Base-by-base conservation (phyloP, 2,113 vertebrate species). In the Clinocottus analis region DNA sequence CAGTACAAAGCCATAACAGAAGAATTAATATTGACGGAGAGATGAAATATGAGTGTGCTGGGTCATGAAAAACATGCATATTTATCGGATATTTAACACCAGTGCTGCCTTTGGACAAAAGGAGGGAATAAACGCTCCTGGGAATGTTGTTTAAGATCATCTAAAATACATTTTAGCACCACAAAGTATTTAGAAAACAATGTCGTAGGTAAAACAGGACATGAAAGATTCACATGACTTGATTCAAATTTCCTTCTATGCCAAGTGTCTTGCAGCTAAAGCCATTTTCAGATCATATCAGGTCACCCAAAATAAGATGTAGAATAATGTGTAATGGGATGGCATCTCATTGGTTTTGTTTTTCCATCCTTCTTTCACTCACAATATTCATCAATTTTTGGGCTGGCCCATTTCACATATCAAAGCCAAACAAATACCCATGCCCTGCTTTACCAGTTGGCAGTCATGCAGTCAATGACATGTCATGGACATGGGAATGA, bases 21-120 rank as follows among this genome's bases (percentile, higher is more conserved):
- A 77, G 56, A 56, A 64, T 71, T 62, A 90, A 88, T 72, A 87
- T 80, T 70, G 81, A 60, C 47, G 31, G 35, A 80, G 45, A 61
- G 45, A 74, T 62, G 53, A 45, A 43, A 53, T 1, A 12, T n/a
- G 35, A 3, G 35, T 35, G 43, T 51, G 33, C 33, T 71, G 61
- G 58, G 51, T 51, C 75, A 66, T 56, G n/a, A 67, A 64, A 71
- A 58, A 83, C 33, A 81, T 11, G 11, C 65, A 74, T 53, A 72
- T 33, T 63, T 13, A n/a, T 63, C 17, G 51, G 39, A 79, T 14
- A 62, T 10, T 1, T 10, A 49, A 70, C 23, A 60, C 11, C 56
- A 45, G 55, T 72, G 66, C 69, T 82, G 39, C 41, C 43, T 33
- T 27, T 67, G 47, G 61, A 70, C 19, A 43, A 60, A n/a, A n/a